phyloP scores from a whole-genome alignment of 2,797 vertebrate genomes.

The Peromyscus attwateri region DNA sequence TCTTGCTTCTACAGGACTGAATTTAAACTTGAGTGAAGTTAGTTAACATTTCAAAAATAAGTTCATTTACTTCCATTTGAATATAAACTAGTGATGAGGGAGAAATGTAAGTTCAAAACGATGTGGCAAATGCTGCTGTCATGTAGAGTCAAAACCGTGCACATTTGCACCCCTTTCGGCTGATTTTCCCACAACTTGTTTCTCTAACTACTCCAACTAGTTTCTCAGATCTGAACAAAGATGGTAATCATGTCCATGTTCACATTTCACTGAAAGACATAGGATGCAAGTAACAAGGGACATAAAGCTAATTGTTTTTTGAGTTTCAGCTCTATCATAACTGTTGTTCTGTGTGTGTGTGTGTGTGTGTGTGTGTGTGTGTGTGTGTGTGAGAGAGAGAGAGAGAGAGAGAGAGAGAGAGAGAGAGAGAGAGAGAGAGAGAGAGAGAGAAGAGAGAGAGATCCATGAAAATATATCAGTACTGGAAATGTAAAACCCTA shows the following conservation, averaged over 20 bases:
- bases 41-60: conserved; percentile 56
- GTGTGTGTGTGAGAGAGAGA: not conserved
- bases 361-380: not conserved
- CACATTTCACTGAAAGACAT: conserved; percentile 54
- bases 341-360: not conserved
- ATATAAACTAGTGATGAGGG: conserved; percentile 29
- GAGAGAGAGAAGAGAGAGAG: not conserved
- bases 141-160: not conserved
- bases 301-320: not conserved
- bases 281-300: not conserved
- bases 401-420: too few species aligned
- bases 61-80: conserved; percentile 31
- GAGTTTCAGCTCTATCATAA: not conserved
- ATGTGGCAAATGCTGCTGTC: conserved; percentile 13
- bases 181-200: not conserved
- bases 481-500: not conserved
- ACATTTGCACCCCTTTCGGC: not conserved
- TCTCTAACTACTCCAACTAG: conserved; percentile 23
- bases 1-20: conserved; percentile 28
- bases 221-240: conserved; percentile 19
- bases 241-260: not conserved
- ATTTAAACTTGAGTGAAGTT: conserved; percentile 55
- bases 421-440: too few species aligned
- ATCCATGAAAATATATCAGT: not conserved
- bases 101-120: conserved; percentile 40